Conservation (phyloP, 2,888 invertebrate genomes). For the Mylabris sibirica region DNA sequence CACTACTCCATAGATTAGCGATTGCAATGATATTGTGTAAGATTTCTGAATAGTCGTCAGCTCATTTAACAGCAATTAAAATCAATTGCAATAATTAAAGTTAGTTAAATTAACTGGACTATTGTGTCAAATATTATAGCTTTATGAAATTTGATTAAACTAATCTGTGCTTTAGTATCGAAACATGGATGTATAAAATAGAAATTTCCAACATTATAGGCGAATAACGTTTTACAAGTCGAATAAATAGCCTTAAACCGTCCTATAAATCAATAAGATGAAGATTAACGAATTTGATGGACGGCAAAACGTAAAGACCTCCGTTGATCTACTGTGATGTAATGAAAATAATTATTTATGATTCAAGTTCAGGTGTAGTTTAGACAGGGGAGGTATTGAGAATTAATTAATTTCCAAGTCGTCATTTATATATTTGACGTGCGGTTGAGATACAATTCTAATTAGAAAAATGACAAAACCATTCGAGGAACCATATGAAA, state of each 20-base stretch:
- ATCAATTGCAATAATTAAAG: not conserved
- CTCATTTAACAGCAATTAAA: not conserved
- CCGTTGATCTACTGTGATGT: not conserved
- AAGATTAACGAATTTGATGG: not conserved
- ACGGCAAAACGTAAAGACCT: not conserved
- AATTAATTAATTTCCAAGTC: not conserved
- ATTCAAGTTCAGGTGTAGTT: not conserved
- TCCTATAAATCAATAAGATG: not conserved
- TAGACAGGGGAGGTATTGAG: not conserved
- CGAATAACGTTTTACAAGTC: not conserved
- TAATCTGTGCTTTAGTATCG: not conserved
- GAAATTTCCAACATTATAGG: not conserved
- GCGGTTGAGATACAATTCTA: not conserved
- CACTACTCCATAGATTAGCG: too few species aligned
- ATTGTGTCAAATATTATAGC: not conserved
- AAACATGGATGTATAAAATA: not conserved
- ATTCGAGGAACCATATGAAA: constrained; percentile 41
- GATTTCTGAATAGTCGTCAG: not conserved
- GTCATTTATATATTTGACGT: not conserved
- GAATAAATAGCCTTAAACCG: not conserved
- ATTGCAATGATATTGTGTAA: too few species aligned
- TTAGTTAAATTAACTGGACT: not conserved
- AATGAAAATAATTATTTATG: not conserved
- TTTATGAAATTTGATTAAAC: not conserved
- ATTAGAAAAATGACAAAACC: constrained; percentile 44